Evolutionary conservation across 2,888 invertebrate species (phyloP).

Genomic region (Ommatoiulus sabulosus): DNA sequence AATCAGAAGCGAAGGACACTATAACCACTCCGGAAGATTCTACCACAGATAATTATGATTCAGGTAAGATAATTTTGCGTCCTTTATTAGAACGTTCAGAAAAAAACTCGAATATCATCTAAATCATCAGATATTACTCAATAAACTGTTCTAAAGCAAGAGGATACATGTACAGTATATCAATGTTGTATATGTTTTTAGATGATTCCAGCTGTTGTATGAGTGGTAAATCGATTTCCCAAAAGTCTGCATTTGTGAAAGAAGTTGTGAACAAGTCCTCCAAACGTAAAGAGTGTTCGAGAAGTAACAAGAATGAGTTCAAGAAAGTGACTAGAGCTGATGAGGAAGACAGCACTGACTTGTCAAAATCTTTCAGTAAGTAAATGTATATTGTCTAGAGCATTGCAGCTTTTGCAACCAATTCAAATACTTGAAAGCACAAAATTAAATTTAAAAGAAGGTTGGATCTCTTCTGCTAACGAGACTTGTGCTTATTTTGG

Average conservation of each 20-base stretch:
- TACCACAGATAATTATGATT: conserved; percentile 54
- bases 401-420: conserved; percentile 44
- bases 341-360: conserved; percentile 52
- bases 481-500: background rate
- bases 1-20: background rate
- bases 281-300: conserved; percentile 46
- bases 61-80: conserved; percentile 39
- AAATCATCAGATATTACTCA: too few relatives aligned
- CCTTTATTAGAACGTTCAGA: background rate
- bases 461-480: background rate
- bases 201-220: conserved; percentile 54
- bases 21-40: conserved; percentile 55
- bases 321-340: conserved; percentile 32
- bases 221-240: background rate
- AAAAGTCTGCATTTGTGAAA: background rate
- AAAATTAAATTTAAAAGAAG: background rate
- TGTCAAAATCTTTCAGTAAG: conserved; percentile 56
- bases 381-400: background rate
- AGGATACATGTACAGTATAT: background rate
- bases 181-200: background rate
- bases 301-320: conserved; percentile 37
- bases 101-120: background rate
- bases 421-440: background rate
- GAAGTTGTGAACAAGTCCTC: conserved; percentile 3
- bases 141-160: background rate